Evolutionary conservation across 2,888 invertebrate species (phyloP).

Genomic region (Odiellus spinosus): DNA sequence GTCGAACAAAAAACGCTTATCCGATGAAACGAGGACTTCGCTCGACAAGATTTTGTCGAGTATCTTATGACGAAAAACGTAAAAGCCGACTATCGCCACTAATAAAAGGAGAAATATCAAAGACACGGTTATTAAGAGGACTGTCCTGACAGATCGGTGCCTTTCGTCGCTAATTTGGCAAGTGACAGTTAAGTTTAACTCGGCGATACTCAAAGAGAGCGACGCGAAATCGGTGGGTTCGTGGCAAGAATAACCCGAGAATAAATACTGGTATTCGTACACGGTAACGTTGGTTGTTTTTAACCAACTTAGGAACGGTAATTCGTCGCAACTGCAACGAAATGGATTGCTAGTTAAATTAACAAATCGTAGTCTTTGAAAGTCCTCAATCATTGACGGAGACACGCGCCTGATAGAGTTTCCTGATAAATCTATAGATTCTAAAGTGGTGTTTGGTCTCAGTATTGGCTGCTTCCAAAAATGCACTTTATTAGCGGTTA

Average conservation of each 20-base stretch:
- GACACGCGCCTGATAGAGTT: neutral
- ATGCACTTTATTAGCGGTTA: conserved; percentile 8
- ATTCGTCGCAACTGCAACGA: neutral
- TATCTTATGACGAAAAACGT: neutral
- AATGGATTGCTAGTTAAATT: conserved; percentile 5
- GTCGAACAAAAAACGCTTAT: conserved; percentile 3
- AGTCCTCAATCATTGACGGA: conserved; percentile 5
- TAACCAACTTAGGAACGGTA: conserved; percentile 1
- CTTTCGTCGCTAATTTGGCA: neutral
- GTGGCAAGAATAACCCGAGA: neutral
- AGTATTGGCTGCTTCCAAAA: conserved; percentile 8
- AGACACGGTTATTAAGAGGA: neutral
- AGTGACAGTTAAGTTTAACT: neutral
- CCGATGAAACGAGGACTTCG: neutral
- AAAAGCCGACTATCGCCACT: neutral
- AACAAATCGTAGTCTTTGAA: conserved; percentile 3
- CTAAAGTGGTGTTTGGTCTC: conserved; percentile 3
- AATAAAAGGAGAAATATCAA: neutral
- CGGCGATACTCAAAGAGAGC: neutral
- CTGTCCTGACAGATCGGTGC: neutral
- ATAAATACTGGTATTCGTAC: neutral
- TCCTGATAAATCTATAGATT: conserved; percentile 1
- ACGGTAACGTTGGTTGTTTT: conserved; percentile 1
- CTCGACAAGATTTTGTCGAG: neutral
- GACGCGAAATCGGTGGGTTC: neutral